A percentile compares a stretch with the other conserved stretches of the same genome.
Evolutionary conservation across 2,113 vertebrate genomes (phyloP).

Genomic region (Saguinus imperator): DNA sequence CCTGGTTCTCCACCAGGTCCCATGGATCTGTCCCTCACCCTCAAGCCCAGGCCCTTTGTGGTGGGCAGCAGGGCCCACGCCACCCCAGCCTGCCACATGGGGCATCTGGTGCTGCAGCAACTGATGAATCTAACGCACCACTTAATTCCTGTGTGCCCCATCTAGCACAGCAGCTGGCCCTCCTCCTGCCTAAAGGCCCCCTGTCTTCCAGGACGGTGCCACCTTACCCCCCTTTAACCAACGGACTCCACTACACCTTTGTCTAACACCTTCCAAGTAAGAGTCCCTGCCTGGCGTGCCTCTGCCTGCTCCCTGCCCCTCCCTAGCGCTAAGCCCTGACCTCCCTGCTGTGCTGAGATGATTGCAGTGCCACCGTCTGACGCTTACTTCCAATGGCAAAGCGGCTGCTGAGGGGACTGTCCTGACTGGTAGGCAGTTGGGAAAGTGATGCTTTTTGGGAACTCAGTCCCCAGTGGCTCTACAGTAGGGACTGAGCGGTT

Average conservation of each 20-base stretch:
- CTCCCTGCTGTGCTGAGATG: background rate
- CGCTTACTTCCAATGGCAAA: background rate
- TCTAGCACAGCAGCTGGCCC: slow-evolving; percentile 91
- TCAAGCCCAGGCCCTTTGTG: background rate
- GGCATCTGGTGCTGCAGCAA: background rate
- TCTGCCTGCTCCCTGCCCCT: slow-evolving; percentile 48
- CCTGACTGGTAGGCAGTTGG: background rate
- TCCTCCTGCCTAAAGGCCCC: slow-evolving; percentile 87
- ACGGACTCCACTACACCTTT: slow-evolving; percentile 99
- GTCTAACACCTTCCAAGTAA: slow-evolving; percentile 96
- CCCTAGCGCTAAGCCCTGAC: slow-evolving; percentile 15
- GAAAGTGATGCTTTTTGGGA: background rate
- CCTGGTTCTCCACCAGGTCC: background rate
- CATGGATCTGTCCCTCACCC: background rate
- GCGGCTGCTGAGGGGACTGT: slow-evolving; percentile 34
- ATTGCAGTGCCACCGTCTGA: background rate
- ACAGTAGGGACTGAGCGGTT: background rate
- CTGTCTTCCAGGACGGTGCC: slow-evolving; percentile 88
- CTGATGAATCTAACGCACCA: slow-evolving; percentile 58
- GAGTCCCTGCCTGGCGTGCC: slow-evolving; percentile 84
- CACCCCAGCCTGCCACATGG: background rate
- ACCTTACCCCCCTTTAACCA: slow-evolving; percentile 92
- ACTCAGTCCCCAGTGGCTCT: background rate
- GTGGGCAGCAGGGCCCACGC: background rate
- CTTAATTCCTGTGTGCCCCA: slow-evolving; percentile 87